Evolutionary conservation across 2,113 vertebrate genomes (phyloP).

Genomic region (Eonycteris spelaea): DNA sequence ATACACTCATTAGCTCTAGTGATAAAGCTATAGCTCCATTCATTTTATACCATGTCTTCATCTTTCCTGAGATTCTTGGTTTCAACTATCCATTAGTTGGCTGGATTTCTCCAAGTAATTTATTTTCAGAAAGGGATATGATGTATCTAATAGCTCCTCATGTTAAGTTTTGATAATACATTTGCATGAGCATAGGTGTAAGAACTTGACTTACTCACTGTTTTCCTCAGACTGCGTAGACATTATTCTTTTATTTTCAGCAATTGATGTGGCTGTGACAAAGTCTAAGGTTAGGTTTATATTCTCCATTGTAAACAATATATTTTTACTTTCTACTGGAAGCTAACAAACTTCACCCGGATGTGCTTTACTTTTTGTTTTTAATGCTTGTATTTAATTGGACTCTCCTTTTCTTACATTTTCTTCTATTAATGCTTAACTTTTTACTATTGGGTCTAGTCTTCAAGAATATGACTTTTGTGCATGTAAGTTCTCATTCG

Average conservation of each 20-base stretch:
- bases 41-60: background rate
- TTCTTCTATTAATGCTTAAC: background rate
- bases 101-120: background rate
- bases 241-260: background rate
- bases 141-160: background rate
- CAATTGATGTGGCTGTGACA: background rate
- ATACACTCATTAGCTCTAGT: background rate
- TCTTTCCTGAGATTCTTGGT: background rate
- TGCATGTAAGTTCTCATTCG: background rate
- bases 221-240: background rate
- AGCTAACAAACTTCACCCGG: background rate
- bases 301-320: background rate
- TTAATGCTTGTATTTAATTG: background rate
- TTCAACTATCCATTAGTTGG: background rate
- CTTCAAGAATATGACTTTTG: background rate
- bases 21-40: no score
- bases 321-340: background rate
- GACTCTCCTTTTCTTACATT: background rate
- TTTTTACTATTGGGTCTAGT: background rate
- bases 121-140: background rate
- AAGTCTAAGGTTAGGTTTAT: background rate
- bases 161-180: background rate
- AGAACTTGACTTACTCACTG: background rate
- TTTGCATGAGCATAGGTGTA: background rate
- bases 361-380: background rate